phyloP scores from a whole-genome alignment of 2,113 vertebrate species.

The Nansenia antarctica region DNA sequence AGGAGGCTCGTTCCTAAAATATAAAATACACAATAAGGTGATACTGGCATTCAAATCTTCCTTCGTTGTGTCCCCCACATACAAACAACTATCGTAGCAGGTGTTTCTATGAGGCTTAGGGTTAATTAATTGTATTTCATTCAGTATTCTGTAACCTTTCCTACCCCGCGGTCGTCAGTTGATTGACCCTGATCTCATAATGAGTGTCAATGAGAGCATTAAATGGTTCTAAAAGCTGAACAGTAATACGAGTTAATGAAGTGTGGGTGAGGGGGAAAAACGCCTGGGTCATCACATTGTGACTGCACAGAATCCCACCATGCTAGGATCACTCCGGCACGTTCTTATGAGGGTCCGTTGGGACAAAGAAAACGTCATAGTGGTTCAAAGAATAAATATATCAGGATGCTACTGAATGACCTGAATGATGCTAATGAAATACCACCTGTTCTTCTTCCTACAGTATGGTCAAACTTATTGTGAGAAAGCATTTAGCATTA shows the following conservation, averaged over 20 bases:
- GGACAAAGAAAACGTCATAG: conserved; percentile 1
- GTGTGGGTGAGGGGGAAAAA: conserved; percentile 1
- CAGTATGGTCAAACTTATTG: no score
- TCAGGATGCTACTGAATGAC: no score
- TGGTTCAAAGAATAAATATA: background rate
- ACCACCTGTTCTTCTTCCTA: no score
- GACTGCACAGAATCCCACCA: background rate
- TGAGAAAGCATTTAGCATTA: no score
- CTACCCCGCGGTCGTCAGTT: background rate
- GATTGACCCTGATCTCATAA: conserved; percentile 9
- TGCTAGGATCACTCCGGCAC: background rate
- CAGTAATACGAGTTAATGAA: conserved; percentile 7
- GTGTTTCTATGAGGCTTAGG: background rate
- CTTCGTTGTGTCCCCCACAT: no score
- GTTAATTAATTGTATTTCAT: background rate
- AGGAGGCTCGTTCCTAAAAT: background rate
- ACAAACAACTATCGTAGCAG: background rate
- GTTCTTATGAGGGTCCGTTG: conserved; percentile 3
- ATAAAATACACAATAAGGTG: conserved; percentile 1
- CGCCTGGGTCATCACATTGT: background rate
- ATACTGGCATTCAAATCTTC: background rate
- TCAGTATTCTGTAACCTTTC: background rate
- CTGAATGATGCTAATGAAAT: no score
- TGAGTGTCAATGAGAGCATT: conserved; percentile 3
- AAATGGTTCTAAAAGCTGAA: background rate